Evolutionary conservation across 2,113 vertebrate species (phyloP).

Genomic region (Macroglossus sobrinus): DNA sequence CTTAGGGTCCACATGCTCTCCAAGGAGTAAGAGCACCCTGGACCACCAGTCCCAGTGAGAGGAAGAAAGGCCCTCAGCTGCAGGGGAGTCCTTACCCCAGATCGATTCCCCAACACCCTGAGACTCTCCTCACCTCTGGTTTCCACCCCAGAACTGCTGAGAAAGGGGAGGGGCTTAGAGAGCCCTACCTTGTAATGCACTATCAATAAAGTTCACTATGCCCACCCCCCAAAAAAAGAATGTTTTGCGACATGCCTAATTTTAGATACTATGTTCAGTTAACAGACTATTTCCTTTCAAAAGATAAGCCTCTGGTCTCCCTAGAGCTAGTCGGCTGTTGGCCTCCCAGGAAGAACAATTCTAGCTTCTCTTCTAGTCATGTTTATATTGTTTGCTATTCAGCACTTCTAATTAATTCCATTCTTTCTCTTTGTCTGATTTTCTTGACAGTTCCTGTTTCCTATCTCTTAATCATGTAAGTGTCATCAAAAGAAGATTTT

Average conservation of each 20-base stretch:
- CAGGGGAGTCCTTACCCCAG: too few relatives aligned
- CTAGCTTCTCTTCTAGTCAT: not conserved
- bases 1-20: too few relatives aligned
- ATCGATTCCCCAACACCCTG: too few relatives aligned
- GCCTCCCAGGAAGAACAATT: not conserved
- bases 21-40: too few relatives aligned
- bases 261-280: not conserved
- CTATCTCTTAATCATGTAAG: not conserved
- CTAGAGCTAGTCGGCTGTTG: not conserved
- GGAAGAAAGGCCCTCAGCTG: too few relatives aligned
- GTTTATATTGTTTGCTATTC: not conserved
- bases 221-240: not conserved
- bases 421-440: not conserved
- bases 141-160: too few relatives aligned
- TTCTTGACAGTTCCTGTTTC: not conserved
- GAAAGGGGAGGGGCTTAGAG: too few relatives aligned
- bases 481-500: conserved; percentile 1
- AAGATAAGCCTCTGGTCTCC: not conserved
- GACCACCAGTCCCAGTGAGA: too few relatives aligned
- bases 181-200: too few relatives aligned
- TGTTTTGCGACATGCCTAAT: not conserved
- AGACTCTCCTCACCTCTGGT: too few relatives aligned
- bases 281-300: not conserved
- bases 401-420: not conserved
- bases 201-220: too few relatives aligned